Evolutionary conservation across 2,888 invertebrate species (phyloP).

Genomic region (Geophilus truncorum): DNA sequence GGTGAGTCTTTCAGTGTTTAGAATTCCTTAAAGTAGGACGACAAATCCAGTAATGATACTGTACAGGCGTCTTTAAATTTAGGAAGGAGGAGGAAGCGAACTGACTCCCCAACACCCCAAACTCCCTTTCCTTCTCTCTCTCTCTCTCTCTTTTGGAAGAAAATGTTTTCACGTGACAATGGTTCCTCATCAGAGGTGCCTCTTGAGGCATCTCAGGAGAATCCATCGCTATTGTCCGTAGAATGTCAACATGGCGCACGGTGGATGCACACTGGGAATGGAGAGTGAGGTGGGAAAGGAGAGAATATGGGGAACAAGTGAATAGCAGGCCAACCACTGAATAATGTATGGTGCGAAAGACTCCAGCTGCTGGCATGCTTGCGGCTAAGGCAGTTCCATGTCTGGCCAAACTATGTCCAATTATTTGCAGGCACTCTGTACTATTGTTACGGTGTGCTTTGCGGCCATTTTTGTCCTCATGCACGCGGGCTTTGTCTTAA

Average conservation of each 20-base stretch:
- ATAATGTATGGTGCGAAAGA: slow-evolving; percentile 15
- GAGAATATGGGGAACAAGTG: slow-evolving; percentile 6
- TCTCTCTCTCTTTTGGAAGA: neutral
- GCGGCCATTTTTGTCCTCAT: neutral
- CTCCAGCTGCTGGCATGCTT: neutral
- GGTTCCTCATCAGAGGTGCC: slow-evolving; percentile 18
- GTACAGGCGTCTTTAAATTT: neutral
- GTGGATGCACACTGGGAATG: slow-evolving; percentile 21
- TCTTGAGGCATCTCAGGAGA: slow-evolving; percentile 20
- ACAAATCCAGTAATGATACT: neutral
- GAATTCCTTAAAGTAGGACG: neutral
- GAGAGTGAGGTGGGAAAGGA: slow-evolving; percentile 18
- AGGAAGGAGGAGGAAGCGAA: too few relatives aligned
- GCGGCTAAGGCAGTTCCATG: slow-evolving; percentile 13
- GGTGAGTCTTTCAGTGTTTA: neutral
- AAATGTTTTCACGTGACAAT: slow-evolving; percentile 11
- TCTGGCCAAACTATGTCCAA: slow-evolving; percentile 13
- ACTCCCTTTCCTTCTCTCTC: neutral
- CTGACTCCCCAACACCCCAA: too few relatives aligned
- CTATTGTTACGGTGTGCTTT: neutral
- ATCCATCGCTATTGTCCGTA: slow-evolving; percentile 18
- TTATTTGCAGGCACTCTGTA: slow-evolving; percentile 5
- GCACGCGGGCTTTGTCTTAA: neutral
- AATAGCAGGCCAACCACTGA: slow-evolving; percentile 25
- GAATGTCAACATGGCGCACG: slow-evolving; percentile 27